Evolutionary conservation across 2,888 invertebrate genomes (phyloP).

Genomic region (Plagodis pulveraria): DNA sequence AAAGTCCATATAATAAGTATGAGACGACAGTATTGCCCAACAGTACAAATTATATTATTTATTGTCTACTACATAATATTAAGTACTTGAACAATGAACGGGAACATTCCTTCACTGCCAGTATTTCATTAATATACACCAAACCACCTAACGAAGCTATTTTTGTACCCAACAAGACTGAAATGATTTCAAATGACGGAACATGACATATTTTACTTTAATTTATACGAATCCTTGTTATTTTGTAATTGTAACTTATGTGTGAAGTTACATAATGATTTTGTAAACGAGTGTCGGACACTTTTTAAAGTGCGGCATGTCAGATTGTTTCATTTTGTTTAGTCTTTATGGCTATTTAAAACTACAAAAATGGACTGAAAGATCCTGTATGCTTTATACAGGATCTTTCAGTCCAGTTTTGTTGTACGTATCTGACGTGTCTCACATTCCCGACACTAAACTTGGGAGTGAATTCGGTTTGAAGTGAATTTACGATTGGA

Average conservation of each 20-base stretch:
- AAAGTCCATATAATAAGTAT: not conserved
- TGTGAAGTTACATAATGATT: no score
- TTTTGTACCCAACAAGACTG: slow-evolving; percentile 18
- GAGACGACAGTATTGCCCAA: not conserved
- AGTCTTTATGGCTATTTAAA: no score
- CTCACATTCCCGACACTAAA: no score
- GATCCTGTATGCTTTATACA: no score
- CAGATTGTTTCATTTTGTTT: no score
- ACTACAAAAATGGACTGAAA: no score
- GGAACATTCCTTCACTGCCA: slow-evolving; percentile 4
- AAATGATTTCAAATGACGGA: slow-evolving; percentile 6
- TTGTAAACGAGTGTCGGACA: no score
- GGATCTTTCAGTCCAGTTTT: no score
- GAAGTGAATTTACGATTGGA: not conserved
- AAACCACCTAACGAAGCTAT: slow-evolving; percentile 8
- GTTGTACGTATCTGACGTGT: no score
- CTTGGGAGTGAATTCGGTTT: no score
- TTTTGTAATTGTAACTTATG: no score
- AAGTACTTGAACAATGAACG: not conserved
- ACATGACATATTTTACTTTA: slow-evolving; percentile 12
- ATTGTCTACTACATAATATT: not conserved
- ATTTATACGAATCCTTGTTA: not conserved
- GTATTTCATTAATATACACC: not conserved
- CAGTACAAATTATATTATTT: not conserved
- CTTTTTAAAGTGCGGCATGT: no score